Conservation (phyloP, 2,113 vertebrate genomes). For the Notothenia rossii region DNA sequence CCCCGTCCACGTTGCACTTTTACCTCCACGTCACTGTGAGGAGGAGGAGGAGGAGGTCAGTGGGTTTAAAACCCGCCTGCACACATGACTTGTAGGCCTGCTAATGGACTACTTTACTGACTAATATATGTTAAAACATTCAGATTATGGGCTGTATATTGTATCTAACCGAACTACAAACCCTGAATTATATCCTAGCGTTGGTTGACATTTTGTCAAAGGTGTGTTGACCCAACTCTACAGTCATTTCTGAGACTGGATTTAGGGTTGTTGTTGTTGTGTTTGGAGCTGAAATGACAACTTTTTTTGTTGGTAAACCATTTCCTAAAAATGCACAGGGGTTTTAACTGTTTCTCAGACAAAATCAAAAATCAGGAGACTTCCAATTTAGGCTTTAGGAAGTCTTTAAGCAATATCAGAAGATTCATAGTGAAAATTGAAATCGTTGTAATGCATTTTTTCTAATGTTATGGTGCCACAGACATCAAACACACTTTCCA, state of each 20-base stretch:
- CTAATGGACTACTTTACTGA: background rate
- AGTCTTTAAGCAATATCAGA: background rate
- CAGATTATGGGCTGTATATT: fast-evolving
- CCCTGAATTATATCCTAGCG: background rate
- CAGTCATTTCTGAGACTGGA: background rate
- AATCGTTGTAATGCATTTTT: background rate
- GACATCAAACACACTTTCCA: background rate
- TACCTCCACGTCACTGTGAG: constrained; percentile 63
- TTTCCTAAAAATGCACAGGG: background rate
- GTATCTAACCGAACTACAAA: background rate
- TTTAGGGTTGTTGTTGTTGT: too few species aligned
- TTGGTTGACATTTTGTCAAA: background rate
- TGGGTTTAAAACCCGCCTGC: constrained; percentile 17
- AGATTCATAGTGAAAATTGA: background rate
- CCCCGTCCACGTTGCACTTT: constrained; percentile 80
- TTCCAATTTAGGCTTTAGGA: background rate
- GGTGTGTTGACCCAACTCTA: background rate
- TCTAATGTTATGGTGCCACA: background rate
- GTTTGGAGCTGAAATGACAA: background rate
- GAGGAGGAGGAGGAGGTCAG: background rate
- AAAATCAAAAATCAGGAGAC: background rate
- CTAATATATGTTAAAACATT: background rate
- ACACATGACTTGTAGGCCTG: constrained; percentile 1
- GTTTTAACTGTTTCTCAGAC: background rate
- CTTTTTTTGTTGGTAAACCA: too few species aligned